Base-by-base conservation (phyloP, 2,113 vertebrate species). In the Progne subis region DNA sequence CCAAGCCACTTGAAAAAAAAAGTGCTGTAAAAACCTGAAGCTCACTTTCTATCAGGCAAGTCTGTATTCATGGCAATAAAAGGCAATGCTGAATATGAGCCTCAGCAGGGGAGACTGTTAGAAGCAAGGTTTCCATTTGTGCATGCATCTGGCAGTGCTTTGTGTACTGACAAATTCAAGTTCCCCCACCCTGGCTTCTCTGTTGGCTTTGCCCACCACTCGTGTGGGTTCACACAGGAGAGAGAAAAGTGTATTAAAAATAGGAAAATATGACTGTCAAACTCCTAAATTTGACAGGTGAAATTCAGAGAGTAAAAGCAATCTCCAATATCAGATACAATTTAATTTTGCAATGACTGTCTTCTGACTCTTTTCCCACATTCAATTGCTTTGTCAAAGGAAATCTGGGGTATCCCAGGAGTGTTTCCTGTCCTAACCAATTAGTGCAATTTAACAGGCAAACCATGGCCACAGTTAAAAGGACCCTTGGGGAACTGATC, bases 221-320 rank as follows among this genome's bases (percentile, higher is more conserved):
- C 0, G 0, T 78, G 93, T 75, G 92, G 90, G 76, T 93, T 96
- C 79, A 83, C 85, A 90, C 41, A 52, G 21, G 52, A 60, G 75
- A 92, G 39, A 81, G 31, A 56, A 87, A 91, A 86, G 70, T 23
- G 5, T 56, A 82, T 74, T 80, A 81, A 94, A 95, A 93, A 92
- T 28, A 94, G 96, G 93, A 97, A 96, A 97, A 88, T 83, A 47
- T 96, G 92, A 95, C 92, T 90, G 53, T 85, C 34, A 81, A 78
- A 67, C 65, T 77, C 82, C 64, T 44, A 94, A 1, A 12, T 6
- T 60, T 71, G 47, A 63, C 68, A 93, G 55, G 37, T 63, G 17
- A 86, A 85, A 83, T 29, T 91, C 34, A 44, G 67, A 95, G 29
- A 28, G 57, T n/a, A 80, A 61, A 79, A 90, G 26, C 2, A 2